Base-by-base conservation (phyloP, 2,888 invertebrate species). In the Melieria picta region DNA sequence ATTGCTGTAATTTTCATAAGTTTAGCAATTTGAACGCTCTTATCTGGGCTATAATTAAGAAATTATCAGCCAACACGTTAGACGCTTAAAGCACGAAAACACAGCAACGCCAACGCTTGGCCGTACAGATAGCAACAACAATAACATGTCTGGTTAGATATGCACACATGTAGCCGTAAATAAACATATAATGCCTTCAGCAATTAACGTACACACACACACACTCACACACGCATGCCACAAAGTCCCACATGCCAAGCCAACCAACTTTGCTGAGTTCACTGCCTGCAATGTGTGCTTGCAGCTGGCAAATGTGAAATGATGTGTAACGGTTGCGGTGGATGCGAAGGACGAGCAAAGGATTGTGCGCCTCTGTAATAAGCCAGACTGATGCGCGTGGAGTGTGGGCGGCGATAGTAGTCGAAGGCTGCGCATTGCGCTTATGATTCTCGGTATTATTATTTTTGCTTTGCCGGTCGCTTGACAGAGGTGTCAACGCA, bases 41-140 rank as follows among this genome's bases (percentile, higher is more conserved):
- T 71, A 71, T 71, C 71, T 65, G 10, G 52, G 60, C 52, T 55
- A 65, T 65, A 72, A 72, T 72, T 69, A 72, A 68, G 69, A 65
- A 61, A 72, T 72, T 69, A 69, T 66, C 55, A 73, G 67, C 61
- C 46, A 62, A 66, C 69, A 69, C 48, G 64, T 62, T 30, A 30
- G 30, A 61, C 64, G n/a, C 55, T 57, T 13, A 16, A 13, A 42
- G 50, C 56, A 58, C 46, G 52, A 10, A 50, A 13, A 47, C 13
- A 62, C 4, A 46, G 16, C 46, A 30, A 48, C 58, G 42, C 56
- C 55, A 63, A 42, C 58, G 13, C 13, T 30, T 30, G 42, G 30
- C 6, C 50, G 30, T 64, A 52, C 10, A 42, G 43, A 4, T n/a
- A 50, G 43, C 7, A 50, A 11, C 43, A 5, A 55, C 56, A 45